Evolutionary conservation across 2,797 vertebrate genomes (phyloP), one percentile per base, ranked within the genome.

Genomic region (Moxostoma hubbsi): DNA sequence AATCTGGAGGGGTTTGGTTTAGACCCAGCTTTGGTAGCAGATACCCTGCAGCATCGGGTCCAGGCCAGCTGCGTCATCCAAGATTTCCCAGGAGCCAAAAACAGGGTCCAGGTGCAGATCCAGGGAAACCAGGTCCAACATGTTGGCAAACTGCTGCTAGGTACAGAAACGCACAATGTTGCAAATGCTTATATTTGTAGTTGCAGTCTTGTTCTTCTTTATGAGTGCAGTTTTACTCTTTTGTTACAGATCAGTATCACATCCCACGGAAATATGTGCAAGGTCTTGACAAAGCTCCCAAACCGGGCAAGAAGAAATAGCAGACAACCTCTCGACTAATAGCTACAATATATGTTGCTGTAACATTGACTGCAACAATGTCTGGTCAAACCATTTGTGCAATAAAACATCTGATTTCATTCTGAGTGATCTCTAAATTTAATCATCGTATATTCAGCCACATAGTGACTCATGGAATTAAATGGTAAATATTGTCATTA

Each of bases 61-160:
- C 98, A 99, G 87, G 98, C 98, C 82, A 99, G 97, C 83, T 93
- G 95, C 1, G 94, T 95, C 5, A 86, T 98, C 78, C 91, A 90
- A 3, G 88, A 93, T 0, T 51, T 92, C 1, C 94, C 95, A 0
- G 96, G 96, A 36, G 63, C 93, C 65, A 99, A 96, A 86, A 97
- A 98, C 83, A 91, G 92, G 85, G 91, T 95, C 47, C 91, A 95
- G 86, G 96, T 99, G 74, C 97, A 99, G 89, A 94, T 98, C 87
- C 98, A 99, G 88, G 97, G 98, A 72, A 98, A 97, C 90, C 98
- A 99, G 90, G 89, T 97, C 83, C 92, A 95, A 74, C 96, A 98
- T 68, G 91, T 95, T 2, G 92, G 95, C 88, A 95, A 89, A 89
- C 88, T 99, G 76, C 88, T 99, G 67, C 87, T 96, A 1, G 97